A percentile compares a stretch with the other conserved stretches of the same genome.
Conservation (phyloP, 1,140 invertebrate species). For the Drosophila bocqueti region DNA sequence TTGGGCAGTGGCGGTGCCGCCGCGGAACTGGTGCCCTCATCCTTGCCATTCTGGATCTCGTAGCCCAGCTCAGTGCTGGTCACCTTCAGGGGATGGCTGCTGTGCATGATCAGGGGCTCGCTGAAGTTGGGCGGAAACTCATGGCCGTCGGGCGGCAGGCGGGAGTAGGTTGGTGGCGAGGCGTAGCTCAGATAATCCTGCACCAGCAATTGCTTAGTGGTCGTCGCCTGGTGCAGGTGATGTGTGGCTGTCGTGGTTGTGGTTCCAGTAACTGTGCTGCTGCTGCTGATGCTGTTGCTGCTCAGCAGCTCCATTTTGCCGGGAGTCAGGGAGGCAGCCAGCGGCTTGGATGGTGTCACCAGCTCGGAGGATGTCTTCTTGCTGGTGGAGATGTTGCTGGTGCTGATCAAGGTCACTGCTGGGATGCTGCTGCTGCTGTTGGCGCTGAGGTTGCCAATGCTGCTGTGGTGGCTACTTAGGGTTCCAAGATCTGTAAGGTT, state of each 20-base stretch:
- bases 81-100: constrained; percentile 42
- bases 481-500: constrained; percentile 70
- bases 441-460: constrained; percentile 25
- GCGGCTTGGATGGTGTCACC: constrained; percentile 16
- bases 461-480: constrained; percentile 67
- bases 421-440: constrained; percentile 37
- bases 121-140: constrained; percentile 92
- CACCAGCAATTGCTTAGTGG: constrained; percentile 73
- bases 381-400: constrained; percentile 11
- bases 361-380: constrained; percentile 20
- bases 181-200: constrained; percentile 81
- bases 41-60: constrained; percentile 40
- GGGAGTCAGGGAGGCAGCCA: constrained; percentile 21
- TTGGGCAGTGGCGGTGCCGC: constrained; percentile 79
- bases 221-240: constrained; percentile 47
- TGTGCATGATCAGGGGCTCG: constrained; percentile 86
- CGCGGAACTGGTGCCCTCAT: constrained; percentile 11
- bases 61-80: constrained; percentile 28
- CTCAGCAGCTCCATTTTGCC: constrained; percentile 80
- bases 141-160: constrained; percentile 94
- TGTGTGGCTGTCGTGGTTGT: constrained; percentile 46
- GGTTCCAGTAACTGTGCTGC: constrained; percentile 12
- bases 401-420: constrained; percentile 28
- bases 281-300: constrained; percentile 51
- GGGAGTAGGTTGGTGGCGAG: constrained; percentile 86